A percentile compares a stretch with the other conserved stretches of the same genome.
phyloP scores from a whole-genome alignment of 2,113 vertebrate genomes.

The Tenrec ecaudatus region DNA sequence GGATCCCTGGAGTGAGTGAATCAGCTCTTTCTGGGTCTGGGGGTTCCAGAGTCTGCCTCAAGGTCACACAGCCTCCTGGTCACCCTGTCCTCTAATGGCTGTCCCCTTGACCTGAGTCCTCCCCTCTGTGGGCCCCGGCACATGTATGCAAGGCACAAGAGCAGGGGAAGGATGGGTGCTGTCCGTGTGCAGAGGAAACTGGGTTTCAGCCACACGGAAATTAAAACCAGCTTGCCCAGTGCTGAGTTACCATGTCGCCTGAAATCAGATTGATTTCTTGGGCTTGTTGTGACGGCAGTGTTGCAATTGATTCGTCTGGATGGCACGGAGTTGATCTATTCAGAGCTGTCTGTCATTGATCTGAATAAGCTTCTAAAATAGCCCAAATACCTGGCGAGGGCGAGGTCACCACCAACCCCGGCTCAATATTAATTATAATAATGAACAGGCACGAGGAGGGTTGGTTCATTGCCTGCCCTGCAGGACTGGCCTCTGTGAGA shows the following conservation, averaged over 20 bases:
- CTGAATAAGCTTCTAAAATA: conserved; percentile 81
- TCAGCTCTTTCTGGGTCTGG: conserved; percentile 69
- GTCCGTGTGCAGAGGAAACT: conserved; percentile 65
- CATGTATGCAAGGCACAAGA: neutral
- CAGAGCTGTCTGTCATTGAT: conserved; percentile 82
- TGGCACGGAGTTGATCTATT: conserved; percentile 79
- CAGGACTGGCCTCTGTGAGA: conserved; percentile 63
- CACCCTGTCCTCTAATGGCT: neutral
- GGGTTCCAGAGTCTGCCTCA: conserved; percentile 52
- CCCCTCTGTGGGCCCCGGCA: neutral
- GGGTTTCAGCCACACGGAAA: conserved; percentile 71
- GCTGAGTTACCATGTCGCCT: conserved; percentile 76
- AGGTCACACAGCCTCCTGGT: neutral
- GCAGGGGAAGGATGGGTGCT: conserved; percentile 14
- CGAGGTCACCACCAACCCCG: conserved; percentile 47
- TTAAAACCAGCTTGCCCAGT: conserved; percentile 81
- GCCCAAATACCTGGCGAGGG: conserved; percentile 73
- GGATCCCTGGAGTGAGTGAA: conserved; percentile 40
- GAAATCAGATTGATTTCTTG: conserved; percentile 85
- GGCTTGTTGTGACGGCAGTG: conserved; percentile 79
- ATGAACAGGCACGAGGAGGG: conserved; percentile 78
- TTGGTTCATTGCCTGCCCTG: conserved; percentile 75
- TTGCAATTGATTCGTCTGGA: conserved; percentile 84
- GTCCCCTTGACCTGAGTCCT: neutral
- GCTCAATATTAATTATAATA: conserved; percentile 84